Conservation (phyloP, 2,888 invertebrate species). For the Corbicula japonica region DNA sequence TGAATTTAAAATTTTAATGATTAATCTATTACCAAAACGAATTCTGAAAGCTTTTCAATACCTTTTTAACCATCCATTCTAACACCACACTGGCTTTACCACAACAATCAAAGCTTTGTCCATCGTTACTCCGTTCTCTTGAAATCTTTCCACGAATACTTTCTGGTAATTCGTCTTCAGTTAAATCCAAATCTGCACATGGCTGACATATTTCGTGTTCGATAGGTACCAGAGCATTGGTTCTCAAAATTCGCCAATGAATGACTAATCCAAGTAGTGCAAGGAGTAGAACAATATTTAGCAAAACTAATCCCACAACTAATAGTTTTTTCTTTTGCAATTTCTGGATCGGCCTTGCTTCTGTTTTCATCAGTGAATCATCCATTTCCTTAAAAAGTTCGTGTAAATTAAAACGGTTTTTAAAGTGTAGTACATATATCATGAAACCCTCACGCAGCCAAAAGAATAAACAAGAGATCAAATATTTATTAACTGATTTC, state of each 20-base stretch:
- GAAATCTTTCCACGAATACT: background rate
- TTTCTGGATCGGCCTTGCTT: no score
- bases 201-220: constrained; percentile 5
- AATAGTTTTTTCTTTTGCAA: no score
- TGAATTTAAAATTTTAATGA: no score
- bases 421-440: no score
- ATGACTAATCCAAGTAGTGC: background rate
- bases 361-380: no score
- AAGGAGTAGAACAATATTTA: background rate
- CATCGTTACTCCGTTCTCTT: background rate
- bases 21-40: background rate
- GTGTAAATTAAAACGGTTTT: no score
- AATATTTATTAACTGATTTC: no score
- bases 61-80: constrained; percentile 2
- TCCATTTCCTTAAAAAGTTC: no score
- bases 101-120: background rate
- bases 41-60: background rate
- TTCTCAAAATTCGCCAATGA: constrained; percentile 1
- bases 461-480: no score
- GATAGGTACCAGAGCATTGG: background rate
- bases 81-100: constrained; percentile 12
- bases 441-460: no score
- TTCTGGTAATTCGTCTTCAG: background rate
- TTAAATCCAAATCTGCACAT: background rate
- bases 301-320: no score